Evolutionary conservation across 2,888 invertebrate genomes (phyloP), one percentile per base, ranked within the genome.

Genomic region (Trissoscelio sp.): DNA sequence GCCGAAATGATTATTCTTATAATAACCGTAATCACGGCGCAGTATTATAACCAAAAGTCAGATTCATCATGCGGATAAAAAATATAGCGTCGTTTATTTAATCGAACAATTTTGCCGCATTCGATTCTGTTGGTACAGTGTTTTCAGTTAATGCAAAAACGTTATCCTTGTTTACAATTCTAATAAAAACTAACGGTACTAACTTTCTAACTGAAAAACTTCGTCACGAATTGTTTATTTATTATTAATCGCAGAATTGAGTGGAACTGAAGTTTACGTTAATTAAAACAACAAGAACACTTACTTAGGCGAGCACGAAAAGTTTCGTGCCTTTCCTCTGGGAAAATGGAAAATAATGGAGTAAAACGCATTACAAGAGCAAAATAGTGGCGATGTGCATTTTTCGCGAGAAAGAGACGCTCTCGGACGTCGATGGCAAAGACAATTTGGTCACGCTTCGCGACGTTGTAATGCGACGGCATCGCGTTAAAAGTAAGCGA

Each of bases 401-500:
- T 31, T 31, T 31, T 31, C 7, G 28, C 3, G 3, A 3, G 31
- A 31, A 9, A 1, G 2, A 31, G 31, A 31, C 31, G 31, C n/a
- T n/a, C 31, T 31, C 31, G 31, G 31, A 31, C 9, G 14, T 44
- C 44, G 44, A 44, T 16, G 53, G 12, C 66, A 24, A 67, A 42
- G 42, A 67, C 53, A 42, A 28, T 42, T 42, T 20, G 51, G 64
- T 51, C 37, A 66, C 51, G 67, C 39, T 42, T 12, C 24, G 28
- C 28, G 67, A 67, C 42, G 31, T 31, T 48, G 34, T 48, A 48
- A 48, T 28, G 34, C 48, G 46, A 64, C 14, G 46, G 53, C 53
- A 39, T n/a, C 20, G 55, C 55, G 55, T 69, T 55, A 55, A 55
- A 69, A 69, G 55, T 57, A 44, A 55, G 55, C 69, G 39, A 69